Evolutionary conservation across 2,113 vertebrate species (phyloP).

Genomic region (Hippocampus barbouri): DNA sequence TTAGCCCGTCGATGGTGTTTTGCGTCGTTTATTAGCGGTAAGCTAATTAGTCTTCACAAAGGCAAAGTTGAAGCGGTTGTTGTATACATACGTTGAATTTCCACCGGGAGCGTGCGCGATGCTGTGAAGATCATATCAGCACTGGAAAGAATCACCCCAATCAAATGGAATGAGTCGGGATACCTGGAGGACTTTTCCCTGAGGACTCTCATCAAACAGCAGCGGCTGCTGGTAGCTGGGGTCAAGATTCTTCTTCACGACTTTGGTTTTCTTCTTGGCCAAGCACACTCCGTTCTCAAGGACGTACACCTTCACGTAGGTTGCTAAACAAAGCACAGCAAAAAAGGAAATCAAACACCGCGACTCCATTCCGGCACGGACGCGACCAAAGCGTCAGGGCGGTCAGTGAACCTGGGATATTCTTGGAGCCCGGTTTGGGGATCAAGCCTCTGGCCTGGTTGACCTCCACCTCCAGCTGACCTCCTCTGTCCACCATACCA

Average conservation of each 20-base stretch:
- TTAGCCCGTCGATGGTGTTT: neutral
- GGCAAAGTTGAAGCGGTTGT: too few species aligned
- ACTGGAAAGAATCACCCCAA: too few species aligned
- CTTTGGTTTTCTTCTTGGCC: conserved; percentile 97
- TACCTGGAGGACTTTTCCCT: conserved; percentile 96
- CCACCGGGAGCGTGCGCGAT: neutral
- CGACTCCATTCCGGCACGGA: neutral
- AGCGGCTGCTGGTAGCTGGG: conserved; percentile 92
- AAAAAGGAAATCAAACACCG: neutral
- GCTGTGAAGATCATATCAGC: neutral
- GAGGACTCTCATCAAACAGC: conserved; percentile 93
- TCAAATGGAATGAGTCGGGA: neutral
- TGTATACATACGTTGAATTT: too few species aligned
- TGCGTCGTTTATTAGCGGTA: neutral
- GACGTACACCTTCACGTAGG: conserved; percentile 93
- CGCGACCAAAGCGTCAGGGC: neutral
- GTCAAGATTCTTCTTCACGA: conserved; percentile 87
- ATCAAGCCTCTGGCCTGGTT: conserved; percentile 90
- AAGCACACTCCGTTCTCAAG: conserved; percentile 90
- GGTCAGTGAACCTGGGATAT: conserved; percentile 79
- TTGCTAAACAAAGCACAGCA: conserved; percentile 67
- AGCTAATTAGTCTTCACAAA: neutral
- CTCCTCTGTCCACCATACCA: conserved; percentile 84
- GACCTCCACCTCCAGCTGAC: conserved; percentile 95
- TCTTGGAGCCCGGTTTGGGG: conserved; percentile 89